These are phyloP conservation scores for Athalia cordata DNA, from an alignment of 2,888 invertebrate genomes.

Conservation along the genomic window DNA sequence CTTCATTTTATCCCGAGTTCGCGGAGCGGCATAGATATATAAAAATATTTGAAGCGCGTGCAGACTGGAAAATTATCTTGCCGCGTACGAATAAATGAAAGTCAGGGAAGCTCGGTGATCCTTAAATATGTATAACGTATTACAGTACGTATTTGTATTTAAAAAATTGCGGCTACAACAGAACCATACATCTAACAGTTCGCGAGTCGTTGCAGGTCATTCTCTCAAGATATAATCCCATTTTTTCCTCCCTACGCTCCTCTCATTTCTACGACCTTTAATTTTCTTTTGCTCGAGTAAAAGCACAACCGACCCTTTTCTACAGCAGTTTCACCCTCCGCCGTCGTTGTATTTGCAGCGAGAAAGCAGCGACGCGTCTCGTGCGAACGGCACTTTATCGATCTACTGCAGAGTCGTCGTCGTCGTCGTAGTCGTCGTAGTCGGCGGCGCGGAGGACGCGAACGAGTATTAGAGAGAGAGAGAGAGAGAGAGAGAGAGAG, in stretches of 20 bases:
- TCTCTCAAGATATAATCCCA: background rate
- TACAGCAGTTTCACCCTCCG: constrained; percentile 14
- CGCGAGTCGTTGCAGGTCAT: too few species aligned
- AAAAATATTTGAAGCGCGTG: too few species aligned
- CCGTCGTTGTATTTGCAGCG: constrained; percentile 49
- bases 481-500: constrained; percentile 14
- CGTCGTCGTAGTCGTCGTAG: constrained; percentile 54
- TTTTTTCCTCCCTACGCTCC: background rate
- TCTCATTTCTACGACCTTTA: constrained; percentile 6
- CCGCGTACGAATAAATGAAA: too few species aligned
- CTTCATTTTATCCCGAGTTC: too few species aligned
- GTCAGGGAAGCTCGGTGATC: too few species aligned
- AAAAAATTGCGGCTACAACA: too few species aligned
- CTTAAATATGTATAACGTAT: too few species aligned
- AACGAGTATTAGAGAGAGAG: constrained; percentile 47
- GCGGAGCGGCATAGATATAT: too few species aligned
- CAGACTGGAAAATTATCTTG: too few species aligned
- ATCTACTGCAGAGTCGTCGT: constrained; percentile 63
- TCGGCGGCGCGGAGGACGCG: constrained; percentile 51
- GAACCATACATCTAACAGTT: too few species aligned
- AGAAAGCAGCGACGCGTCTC: constrained; percentile 48
- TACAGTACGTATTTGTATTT: too few species aligned
- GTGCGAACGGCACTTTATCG: constrained; percentile 57
- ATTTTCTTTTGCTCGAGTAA: background rate
- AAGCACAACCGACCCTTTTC: background rate